Conservation (phyloP, 2,888 invertebrate species). For the Chesias legatella region DNA sequence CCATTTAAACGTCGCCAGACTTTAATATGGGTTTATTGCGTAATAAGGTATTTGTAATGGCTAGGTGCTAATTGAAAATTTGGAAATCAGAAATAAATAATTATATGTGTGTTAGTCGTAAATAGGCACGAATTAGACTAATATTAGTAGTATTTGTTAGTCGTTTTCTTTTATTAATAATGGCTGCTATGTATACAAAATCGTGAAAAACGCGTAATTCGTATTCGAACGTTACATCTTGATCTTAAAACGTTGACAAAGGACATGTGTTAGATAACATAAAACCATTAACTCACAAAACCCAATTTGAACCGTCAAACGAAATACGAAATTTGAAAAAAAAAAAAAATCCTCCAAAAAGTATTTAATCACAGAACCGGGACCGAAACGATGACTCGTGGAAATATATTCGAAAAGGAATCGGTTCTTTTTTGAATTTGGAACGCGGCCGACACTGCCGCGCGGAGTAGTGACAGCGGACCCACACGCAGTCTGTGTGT, state of each 20-base stretch:
- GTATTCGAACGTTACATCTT: conserved; percentile 14
- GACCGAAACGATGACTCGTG: conserved; percentile 66
- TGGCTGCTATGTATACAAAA: too few relatives aligned
- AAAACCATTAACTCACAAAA: conserved; percentile 31
- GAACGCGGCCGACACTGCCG: conserved; percentile 46
- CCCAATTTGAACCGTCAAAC: conserved; percentile 22
- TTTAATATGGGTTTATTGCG: too few relatives aligned
- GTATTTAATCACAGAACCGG: conserved; percentile 68
- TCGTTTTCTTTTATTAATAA: too few relatives aligned
- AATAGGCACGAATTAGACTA: too few relatives aligned
- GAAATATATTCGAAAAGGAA: conserved; percentile 46
- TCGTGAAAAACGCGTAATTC: not conserved
- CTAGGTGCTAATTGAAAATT: too few relatives aligned
- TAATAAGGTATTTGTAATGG: too few relatives aligned
- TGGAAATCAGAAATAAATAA: too few relatives aligned
- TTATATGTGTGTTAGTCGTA: too few relatives aligned
- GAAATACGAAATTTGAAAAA: conserved; percentile 18
- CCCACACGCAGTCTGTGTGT: conserved; percentile 13
- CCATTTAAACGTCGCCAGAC: too few relatives aligned
- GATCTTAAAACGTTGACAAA: conserved; percentile 7
- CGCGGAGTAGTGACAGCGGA: conserved; percentile 39
- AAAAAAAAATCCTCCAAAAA: conserved; percentile 19
- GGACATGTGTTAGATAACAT: conserved; percentile 18
- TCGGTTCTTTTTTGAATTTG: conserved; percentile 44
- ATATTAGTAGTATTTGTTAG: too few relatives aligned